phyloP scores from a whole-genome alignment of 2,888 invertebrate genomes.

The Ormyrus nitidulus region DNA sequence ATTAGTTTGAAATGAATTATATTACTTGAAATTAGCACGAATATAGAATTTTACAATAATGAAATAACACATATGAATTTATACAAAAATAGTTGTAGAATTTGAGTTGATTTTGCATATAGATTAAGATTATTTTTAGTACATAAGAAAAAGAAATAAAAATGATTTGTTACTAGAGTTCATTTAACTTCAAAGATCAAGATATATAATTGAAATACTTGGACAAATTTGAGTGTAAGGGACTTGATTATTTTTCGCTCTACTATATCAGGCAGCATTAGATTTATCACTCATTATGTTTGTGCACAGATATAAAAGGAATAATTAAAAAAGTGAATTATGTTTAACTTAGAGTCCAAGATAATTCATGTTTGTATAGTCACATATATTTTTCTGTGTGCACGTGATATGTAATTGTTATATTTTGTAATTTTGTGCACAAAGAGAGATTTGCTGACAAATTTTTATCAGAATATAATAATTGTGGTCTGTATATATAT shows the following conservation, averaged over 20 bases:
- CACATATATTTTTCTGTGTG: slow-evolving; percentile 46
- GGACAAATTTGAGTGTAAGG: slow-evolving; percentile 22
- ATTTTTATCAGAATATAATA: slow-evolving; percentile 53
- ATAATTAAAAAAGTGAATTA: slow-evolving; percentile 21
- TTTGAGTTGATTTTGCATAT: slow-evolving; percentile 34
- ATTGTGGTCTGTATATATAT: slow-evolving; percentile 51
- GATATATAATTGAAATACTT: slow-evolving; percentile 29
- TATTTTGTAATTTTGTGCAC: slow-evolving; percentile 55
- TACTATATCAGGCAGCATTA: not conserved
- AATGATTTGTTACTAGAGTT: slow-evolving; percentile 33
- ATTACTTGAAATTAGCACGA: slow-evolving; percentile 28
- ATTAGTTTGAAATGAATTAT: slow-evolving; percentile 43
- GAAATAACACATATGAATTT: slow-evolving; percentile 36
- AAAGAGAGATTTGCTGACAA: slow-evolving; percentile 39
- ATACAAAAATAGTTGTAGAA: slow-evolving; percentile 40
- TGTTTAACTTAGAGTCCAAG: slow-evolving; percentile 26
- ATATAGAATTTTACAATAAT: slow-evolving; percentile 35
- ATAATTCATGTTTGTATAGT: slow-evolving; percentile 41
- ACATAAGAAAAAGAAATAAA: slow-evolving; percentile 15
- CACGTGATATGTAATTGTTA: slow-evolving; percentile 53
- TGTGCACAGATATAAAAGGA: slow-evolving; percentile 2
- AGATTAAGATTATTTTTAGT: slow-evolving; percentile 31
- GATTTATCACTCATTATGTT: slow-evolving; percentile 9
- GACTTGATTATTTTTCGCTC: slow-evolving; percentile 26
- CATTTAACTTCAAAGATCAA: slow-evolving; percentile 13